Base-by-base conservation (phyloP, 2,113 vertebrate species). In the Thunnus maccoyii region DNA sequence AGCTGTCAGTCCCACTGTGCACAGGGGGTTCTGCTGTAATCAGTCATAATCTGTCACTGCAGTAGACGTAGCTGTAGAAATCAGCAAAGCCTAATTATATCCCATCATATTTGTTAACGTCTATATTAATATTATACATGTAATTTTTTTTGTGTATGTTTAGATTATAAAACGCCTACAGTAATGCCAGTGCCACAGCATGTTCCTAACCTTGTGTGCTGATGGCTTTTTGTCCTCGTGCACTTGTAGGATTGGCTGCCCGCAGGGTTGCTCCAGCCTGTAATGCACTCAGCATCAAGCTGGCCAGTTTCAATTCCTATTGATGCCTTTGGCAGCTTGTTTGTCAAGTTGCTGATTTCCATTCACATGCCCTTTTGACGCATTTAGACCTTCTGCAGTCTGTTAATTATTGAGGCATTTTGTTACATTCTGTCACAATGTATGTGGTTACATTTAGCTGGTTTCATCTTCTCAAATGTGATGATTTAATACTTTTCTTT, bases 231-330 rank as follows among this genome's bases (percentile, higher is more conserved):
- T 66, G 47, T 60, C 3, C 47, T 70, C 41, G 27, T 20, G 78
- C 48, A 32, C 22, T 25, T 7, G 1, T 27, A 16, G 58, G 25
- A 20, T 51, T 22, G 47, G 18, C 48, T 48, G 44, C 25, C 58
- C 62, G 61, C 27, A 55, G 64, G 51, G 25, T 63, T 68, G 8
- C 67, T 85, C 46, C 36, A 51, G 67, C 54, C 47, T 54, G 14
- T 16, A n/a, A 41, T 75, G 61, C 66, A 68, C 62, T 65, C 55
- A 12, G 58, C 48, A 58, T 67, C 78, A 72, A 67, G 56, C 60
- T 44, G 46, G 12, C 0, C 48, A 51, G 41, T 65, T 15, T 47
- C 17, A 71, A 76, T 72, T 71, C 22, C 22, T 5, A 36, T 15
- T 47, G 47, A 36, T 4, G 9, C 36, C 48, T 67, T 70, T 22